Conservation (phyloP, 2,797 vertebrate species). For the Anableps anableps region DNA sequence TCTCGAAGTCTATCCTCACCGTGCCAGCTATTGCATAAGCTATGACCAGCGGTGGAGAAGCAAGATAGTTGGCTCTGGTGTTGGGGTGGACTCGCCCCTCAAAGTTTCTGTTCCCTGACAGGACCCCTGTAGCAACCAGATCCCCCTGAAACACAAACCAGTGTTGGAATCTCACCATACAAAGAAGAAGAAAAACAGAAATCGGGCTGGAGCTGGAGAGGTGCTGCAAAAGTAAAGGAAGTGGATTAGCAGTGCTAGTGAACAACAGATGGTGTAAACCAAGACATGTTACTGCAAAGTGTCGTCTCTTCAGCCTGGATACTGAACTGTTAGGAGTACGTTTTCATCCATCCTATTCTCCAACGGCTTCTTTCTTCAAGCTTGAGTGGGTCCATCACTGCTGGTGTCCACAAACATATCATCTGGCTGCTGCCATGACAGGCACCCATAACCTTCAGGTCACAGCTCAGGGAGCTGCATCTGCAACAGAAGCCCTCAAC, state of each 20-base stretch:
- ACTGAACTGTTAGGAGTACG: not conserved
- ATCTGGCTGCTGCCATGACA: too few species aligned
- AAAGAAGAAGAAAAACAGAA: not conserved
- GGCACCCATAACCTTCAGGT: too few species aligned
- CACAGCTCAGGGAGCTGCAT: too few species aligned
- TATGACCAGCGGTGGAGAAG: conserved; percentile 93
- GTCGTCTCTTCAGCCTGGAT: not conserved
- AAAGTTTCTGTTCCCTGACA: conserved; percentile 98
- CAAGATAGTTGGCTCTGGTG: conserved; percentile 95
- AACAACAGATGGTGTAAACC: not conserved
- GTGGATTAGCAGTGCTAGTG: not conserved
- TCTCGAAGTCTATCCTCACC: conserved; percentile 91
- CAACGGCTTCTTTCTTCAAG: too few species aligned
- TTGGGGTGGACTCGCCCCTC: conserved; percentile 97
- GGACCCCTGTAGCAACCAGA: conserved; percentile 90
- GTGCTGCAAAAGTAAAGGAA: not conserved
- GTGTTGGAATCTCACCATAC: not conserved
- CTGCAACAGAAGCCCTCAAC: too few species aligned
- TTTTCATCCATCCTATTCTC: not conserved
- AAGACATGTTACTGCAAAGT: not conserved
- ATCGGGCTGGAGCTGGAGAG: too few species aligned
- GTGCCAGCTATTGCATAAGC: conserved; percentile 96
- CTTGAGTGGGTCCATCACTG: too few species aligned
- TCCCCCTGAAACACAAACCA: conserved; percentile 83
- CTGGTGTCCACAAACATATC: too few species aligned